Evolutionary conservation across 1,140 invertebrate species (phyloP).

Genomic region (Ephestia elutella): DNA sequence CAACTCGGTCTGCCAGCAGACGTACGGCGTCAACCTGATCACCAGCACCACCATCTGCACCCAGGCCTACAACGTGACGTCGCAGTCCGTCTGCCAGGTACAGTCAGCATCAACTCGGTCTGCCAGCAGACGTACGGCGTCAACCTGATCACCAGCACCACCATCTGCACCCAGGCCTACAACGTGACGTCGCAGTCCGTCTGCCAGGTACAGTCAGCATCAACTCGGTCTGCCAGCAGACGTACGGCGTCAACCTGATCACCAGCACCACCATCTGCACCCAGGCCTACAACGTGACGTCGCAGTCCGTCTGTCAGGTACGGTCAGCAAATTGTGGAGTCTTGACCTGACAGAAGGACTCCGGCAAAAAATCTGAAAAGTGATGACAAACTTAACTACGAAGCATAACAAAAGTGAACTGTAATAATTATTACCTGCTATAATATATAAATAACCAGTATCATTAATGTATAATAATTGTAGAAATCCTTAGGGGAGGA

Average conservation of each 20-base stretch:
- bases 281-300: constrained; percentile 49
- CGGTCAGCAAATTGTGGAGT: too few species aligned
- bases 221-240: constrained; percentile 26
- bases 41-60: constrained; percentile 46
- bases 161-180: constrained; percentile 47
- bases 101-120: constrained; percentile 21
- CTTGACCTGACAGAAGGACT: too few species aligned
- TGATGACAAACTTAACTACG: too few species aligned
- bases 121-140: constrained; percentile 32
- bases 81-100: constrained; percentile 58
- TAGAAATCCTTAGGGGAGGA: too few species aligned
- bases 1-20: constrained; percentile 26
- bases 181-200: constrained; percentile 61
- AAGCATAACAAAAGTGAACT: too few species aligned
- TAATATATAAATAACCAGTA: too few species aligned
- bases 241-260: constrained; percentile 32
- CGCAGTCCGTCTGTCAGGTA: constrained; percentile 58
- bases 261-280: constrained; percentile 46
- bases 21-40: constrained; percentile 32
- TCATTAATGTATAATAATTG: too few species aligned
- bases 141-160: constrained; percentile 30
- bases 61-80: constrained; percentile 49
- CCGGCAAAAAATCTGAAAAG: too few species aligned
- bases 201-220: constrained; percentile 38
- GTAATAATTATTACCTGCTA: too few species aligned